Evolutionary conservation across 2,888 invertebrate genomes (phyloP), one percentile per base, ranked within the genome.

Genomic region (Ommatoiulus sabulosus): DNA sequence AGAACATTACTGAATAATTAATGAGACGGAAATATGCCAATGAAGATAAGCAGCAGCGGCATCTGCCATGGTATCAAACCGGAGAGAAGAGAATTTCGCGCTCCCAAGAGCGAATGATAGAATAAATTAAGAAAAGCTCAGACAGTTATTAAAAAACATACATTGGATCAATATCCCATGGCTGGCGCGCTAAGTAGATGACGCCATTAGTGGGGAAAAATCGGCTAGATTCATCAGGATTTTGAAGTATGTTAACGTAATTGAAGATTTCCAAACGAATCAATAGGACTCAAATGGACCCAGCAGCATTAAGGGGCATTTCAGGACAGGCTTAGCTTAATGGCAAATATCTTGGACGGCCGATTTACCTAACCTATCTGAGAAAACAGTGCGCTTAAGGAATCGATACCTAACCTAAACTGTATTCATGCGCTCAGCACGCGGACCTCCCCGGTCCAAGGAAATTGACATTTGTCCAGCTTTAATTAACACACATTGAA

Each of bases 131-230:
- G 63, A 4, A 7, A 4, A 3, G 20, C 63, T 17, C 20, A 63
- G 63, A n/a, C 20, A 5, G 63, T 63, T 63, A 63, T 63, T 63
- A 63, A 63, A 63, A 63, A 63, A 63, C n/a, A 46, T 46, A 63
- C 15, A 15, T 15, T 52, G n/a, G 15, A 63, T 63, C 63, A 20
- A 24, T 72, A 72, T 72, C 72, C n/a, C 7, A 15, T 3, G 52
- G 15, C 8, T 8, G 52, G 15, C 52, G 15, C 6, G 2, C 3
- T 52, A 8, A 52, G 12, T 15, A 52, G 7, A 52, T 52, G 52
- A 15, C 52, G 52, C 52, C 52, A 52, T 15, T n/a, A 52, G 15
- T 12, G 8, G 52, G 2, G 52, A 52, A 52, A 52, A 12, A 52
- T 12, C 52, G 52, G 12, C 52, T 15, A 52, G 52, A 4, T 46